A percentile compares a stretch with the other conserved stretches of the same genome.
These are phyloP conservation scores for Phocoena sinus DNA, from an alignment of 2,113 vertebrate genomes.

Conservation along the genomic window DNA sequence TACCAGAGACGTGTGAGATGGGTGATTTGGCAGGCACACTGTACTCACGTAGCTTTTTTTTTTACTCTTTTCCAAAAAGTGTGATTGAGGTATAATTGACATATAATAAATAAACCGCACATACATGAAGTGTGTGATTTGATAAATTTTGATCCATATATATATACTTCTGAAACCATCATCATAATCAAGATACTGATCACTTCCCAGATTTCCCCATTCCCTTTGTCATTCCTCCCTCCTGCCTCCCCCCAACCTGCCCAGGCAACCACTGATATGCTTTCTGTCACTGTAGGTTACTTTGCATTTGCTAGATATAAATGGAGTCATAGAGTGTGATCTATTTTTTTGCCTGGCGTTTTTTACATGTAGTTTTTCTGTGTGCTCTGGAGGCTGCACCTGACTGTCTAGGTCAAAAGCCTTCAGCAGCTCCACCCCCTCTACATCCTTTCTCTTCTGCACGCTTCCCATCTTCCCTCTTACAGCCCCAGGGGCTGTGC, in stretches of 20 bases:
- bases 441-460: not conserved
- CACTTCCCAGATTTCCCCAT: too few relatives aligned
- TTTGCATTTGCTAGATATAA: not conserved
- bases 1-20: not conserved
- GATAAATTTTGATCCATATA: not conserved
- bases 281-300: not conserved
- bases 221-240: too few relatives aligned
- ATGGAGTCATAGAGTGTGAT: not conserved
- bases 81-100: not conserved
- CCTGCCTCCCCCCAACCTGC: not conserved
- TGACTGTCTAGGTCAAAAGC: not conserved
- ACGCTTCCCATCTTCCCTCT: accelerated
- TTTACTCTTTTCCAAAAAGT: not conserved
- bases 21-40: not conserved
- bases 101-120: not conserved
- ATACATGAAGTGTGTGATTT: not conserved
- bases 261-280: not conserved
- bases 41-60: not conserved
- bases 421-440: not conserved
- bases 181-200: not conserved
- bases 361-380: not conserved
- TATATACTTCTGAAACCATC: not conserved
- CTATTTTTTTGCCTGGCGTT: not conserved
- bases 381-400: not conserved
- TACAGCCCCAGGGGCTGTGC: not conserved